Percentiles rank a stretch among this genome's conserved stretches.
Conservation (phyloP, 2,113 vertebrate genomes). For the Oryzias woworae region DNA sequence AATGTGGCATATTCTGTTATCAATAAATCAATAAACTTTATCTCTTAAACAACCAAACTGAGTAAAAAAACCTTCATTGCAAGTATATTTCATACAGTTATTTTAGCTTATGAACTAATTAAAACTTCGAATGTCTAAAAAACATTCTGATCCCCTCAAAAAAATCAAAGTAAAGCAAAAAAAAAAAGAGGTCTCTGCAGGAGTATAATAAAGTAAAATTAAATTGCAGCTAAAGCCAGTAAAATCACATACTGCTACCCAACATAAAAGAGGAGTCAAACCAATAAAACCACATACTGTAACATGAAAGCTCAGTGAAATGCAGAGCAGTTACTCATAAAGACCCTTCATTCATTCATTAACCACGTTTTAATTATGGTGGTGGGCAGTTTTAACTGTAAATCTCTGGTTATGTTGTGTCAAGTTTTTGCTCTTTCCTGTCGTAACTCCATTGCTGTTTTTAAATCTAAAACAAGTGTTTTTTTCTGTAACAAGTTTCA, state of each 20-base stretch:
- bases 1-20: slow-evolving; percentile 27
- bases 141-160: not conserved
- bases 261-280: slow-evolving; percentile 54
- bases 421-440: slow-evolving; percentile 7
- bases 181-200: slow-evolving; percentile 26
- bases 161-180: not conserved
- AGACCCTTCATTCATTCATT: slow-evolving; percentile 30
- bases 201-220: slow-evolving; percentile 42
- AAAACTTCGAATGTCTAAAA: too few relatives aligned
- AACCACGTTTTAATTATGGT: slow-evolving; percentile 33
- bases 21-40: slow-evolving; percentile 50
- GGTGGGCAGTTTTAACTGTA: not conserved
- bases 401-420: slow-evolving; percentile 7
- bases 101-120: too few relatives aligned
- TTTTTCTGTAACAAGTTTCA: not conserved
- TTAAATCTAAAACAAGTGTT: not conserved
- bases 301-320: slow-evolving; percentile 58
- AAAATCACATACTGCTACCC: slow-evolving; percentile 41
- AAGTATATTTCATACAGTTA: too few relatives aligned
- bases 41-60: slow-evolving; percentile 3
- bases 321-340: slow-evolving; percentile 27
- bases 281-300: slow-evolving; percentile 53
- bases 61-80: not conserved
- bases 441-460: slow-evolving; percentile 9
- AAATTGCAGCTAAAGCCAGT: slow-evolving; percentile 40